These are phyloP conservation scores for Steinernema feltiae DNA, from an alignment of 1,140 invertebrate genomes.

Conservation along the genomic window DNA sequence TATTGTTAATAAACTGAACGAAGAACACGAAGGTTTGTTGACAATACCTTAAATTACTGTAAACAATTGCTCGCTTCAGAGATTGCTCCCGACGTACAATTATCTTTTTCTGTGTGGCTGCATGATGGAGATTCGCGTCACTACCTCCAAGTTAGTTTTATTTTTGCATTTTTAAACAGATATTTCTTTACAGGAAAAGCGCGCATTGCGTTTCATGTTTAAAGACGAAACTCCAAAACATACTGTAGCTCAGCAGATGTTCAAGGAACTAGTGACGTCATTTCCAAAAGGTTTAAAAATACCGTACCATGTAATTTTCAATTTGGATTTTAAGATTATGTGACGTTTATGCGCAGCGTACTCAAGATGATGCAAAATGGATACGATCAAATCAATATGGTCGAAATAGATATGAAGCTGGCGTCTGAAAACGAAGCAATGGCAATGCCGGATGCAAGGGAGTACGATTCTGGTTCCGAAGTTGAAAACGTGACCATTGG, in stretches of 20 bases:
- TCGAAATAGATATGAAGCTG: conserved; percentile 84
- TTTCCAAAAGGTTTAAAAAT: conserved; percentile 23
- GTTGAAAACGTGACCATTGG: conserved; percentile 67
- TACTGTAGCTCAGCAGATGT: conserved; percentile 84
- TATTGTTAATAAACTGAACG: conserved; percentile 60
- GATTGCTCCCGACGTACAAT: conserved; percentile 8
- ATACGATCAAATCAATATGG: conserved; percentile 72
- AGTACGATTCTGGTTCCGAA: conserved; percentile 43
- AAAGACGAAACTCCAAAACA: conserved; percentile 69
- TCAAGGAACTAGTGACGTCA: conserved; percentile 75
- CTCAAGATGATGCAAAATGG: conserved; percentile 91
- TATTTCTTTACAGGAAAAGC: conserved; percentile 69
- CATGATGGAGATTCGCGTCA: background rate
- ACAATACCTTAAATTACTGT: background rate
- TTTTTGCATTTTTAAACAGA: background rate
- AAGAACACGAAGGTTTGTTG: conserved; percentile 8
- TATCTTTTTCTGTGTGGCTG: conserved; percentile 18
- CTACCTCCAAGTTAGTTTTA: background rate
- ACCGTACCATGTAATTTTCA: conserved; percentile 16
- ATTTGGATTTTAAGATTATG: conserved; percentile 74
- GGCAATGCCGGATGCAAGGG: conserved; percentile 31
- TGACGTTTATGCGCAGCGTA: conserved; percentile 94
- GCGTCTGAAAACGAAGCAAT: conserved; percentile 65
- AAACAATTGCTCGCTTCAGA: too few relatives aligned
- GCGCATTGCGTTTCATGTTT: conserved; percentile 87